Conservation (phyloP, 2,113 vertebrate species). For the Oxygymnocypris stewartii region DNA sequence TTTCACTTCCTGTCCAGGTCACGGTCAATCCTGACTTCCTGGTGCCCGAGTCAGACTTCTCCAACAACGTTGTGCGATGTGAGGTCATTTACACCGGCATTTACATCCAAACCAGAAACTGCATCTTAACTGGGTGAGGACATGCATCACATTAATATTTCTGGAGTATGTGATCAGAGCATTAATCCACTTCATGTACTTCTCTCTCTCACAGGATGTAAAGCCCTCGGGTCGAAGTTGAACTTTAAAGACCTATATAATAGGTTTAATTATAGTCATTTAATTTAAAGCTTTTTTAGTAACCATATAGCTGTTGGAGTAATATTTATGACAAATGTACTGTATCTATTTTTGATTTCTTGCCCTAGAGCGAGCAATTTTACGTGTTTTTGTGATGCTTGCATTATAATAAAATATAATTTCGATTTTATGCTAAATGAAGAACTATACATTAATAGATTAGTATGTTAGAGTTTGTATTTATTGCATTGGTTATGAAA, state of each 20-base stretch:
- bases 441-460: neutral
- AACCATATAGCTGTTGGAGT: slow-evolving; percentile 42
- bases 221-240: neutral
- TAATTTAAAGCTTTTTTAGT: slow-evolving; percentile 16
- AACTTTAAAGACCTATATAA: slow-evolving; percentile 10
- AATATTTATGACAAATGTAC: slow-evolving; percentile 36
- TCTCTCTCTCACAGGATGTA: slow-evolving; percentile 41
- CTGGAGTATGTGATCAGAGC: neutral
- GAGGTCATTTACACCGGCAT: slow-evolving; percentile 80
- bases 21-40: slow-evolving; percentile 80
- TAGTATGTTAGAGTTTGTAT: slow-evolving; percentile 35
- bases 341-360: slow-evolving; percentile 32
- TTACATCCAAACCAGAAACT: slow-evolving; percentile 78
- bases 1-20: slow-evolving; percentile 65
- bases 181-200: neutral
- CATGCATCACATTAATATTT: neutral
- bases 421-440: neutral
- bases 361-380: neutral
- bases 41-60: slow-evolving; percentile 79
- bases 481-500: slow-evolving; percentile 43
- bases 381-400: neutral
- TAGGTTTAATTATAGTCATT: neutral
- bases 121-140: slow-evolving; percentile 75
- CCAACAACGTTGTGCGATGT: slow-evolving; percentile 81
- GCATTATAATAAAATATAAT: neutral